A percentile compares a stretch with the other conserved stretches of the same genome.
phyloP scores from a whole-genome alignment of 2,888 invertebrate species.

The Caenorhabditis becei region DNA sequence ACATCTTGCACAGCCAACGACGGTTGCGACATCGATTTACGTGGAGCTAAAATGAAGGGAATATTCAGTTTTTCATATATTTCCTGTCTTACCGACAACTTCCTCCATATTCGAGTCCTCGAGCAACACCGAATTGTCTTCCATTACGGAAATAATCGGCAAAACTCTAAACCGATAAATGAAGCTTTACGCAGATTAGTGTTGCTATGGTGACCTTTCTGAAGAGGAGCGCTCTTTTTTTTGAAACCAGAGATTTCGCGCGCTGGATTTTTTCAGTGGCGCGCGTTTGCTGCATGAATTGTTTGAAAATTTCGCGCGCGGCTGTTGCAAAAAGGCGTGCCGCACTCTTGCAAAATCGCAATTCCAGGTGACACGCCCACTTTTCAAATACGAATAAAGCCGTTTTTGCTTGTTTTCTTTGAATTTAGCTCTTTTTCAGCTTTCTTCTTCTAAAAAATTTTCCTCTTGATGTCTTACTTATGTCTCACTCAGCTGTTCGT shows the following conservation, averaged over 20 bases:
- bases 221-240: neutral
- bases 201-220: conserved; percentile 31
- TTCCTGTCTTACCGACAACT: conserved; percentile 2
- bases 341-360: conserved; percentile 8
- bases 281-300: conserved; percentile 17
- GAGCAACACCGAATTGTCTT: conserved; percentile 46
- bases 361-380: conserved; percentile 6
- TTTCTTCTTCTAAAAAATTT: neutral
- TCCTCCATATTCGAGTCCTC: conserved; percentile 47
- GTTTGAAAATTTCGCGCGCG: neutral
- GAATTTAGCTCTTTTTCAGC: neutral
- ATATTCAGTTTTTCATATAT: neutral
- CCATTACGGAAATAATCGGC: conserved; percentile 18
- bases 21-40: conserved; percentile 46
- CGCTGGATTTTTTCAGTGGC: neutral
- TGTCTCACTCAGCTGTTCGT: neutral
- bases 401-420: conserved; percentile 4
- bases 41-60: neutral
- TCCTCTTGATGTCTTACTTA: neutral
- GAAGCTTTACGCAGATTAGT: neutral
- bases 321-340: conserved; percentile 23
- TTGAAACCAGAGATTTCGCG: conserved; percentile 3
- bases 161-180: neutral
- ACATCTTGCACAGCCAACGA: conserved; percentile 15
- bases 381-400: conserved; percentile 45